Evolutionary conservation across 2,888 invertebrate genomes (phyloP), one percentile per base, ranked within the genome.

Genomic region (Aplocera efformata): DNA sequence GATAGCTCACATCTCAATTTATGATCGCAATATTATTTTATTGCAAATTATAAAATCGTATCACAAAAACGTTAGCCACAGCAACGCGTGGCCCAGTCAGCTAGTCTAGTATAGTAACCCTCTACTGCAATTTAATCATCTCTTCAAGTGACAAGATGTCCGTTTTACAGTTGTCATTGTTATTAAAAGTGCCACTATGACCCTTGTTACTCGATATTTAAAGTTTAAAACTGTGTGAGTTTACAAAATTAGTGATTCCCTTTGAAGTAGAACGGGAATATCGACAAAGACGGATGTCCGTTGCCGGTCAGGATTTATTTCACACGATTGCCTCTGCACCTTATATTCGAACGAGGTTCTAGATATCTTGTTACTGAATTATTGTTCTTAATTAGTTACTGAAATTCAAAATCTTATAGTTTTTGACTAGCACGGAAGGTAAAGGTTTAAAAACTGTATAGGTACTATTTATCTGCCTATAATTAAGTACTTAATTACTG

Each of bases 231-330:
- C 77, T 58, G 72, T 65, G 63, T 71, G 70, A 43, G 40, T 50
- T 53, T 44, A 56, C 35, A 41, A 63, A 63, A 65, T 68, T 53
- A 62, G 68, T 71, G 68, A 67, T 63, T 80, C 79, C 77, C 82
- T 86, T 86, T 86, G 86, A 86, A 76, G 86, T 86, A 67, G 79
- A 79, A 84, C 79, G 79, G 84, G 85, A 85, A 86, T 83, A 85
- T 84, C 81, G 80, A 79, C 83, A 80, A 84, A 86, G 86, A 83
- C 88, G 88, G 88, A 88, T 77, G 86, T 88, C 88, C 88, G 88
- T 82, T 85, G 79, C 86, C 86, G 88, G 88, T 85, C 84, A 85
- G 86, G 85, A 85, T 85, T 86, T 79, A 79, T 84, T 85, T 84
- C 85, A 84, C 83, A 82, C 81, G 80, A 79, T 58, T 62, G 64